A percentile compares a stretch with the other conserved stretches of the same genome.
phyloP scores from a whole-genome alignment of 2,113 vertebrate genomes.

The Leptocoma aspasia region DNA sequence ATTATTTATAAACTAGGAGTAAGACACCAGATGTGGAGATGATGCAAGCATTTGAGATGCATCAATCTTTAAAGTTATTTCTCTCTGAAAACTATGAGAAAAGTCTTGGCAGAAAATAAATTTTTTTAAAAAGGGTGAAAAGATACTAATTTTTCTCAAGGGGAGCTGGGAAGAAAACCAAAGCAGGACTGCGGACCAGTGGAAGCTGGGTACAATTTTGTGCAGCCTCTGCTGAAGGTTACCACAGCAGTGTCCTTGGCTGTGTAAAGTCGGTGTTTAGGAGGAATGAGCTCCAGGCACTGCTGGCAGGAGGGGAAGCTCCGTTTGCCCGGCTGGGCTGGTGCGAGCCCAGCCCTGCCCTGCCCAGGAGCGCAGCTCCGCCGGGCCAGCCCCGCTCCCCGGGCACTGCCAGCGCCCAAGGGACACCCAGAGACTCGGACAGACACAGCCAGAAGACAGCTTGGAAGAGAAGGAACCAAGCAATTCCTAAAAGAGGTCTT shows the following conservation, averaged over 20 bases:
- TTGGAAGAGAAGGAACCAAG: neutral
- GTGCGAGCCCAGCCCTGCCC: neutral
- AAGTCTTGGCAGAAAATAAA: neutral
- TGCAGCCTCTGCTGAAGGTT: neutral
- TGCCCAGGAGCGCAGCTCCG: no score
- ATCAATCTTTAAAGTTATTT: neutral
- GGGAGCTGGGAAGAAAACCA: neutral
- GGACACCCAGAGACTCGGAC: neutral
- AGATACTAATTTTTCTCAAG: neutral
- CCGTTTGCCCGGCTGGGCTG: neutral
- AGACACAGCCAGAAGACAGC: neutral
- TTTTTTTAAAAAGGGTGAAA: neutral
- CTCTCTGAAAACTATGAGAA: neutral
- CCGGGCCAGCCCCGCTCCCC: neutral
- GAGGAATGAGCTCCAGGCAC: neutral
- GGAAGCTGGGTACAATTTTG: neutral
- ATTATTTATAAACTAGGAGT: neutral
- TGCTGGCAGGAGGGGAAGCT: neutral
- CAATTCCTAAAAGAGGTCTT: fast-evolving
- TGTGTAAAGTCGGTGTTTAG: fast-evolving
- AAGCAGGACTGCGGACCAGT: neutral
- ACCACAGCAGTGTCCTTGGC: fast-evolving
- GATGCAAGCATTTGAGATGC: neutral
- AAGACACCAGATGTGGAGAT: neutral
- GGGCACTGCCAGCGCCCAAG: no score